Conservation (phyloP, 2,113 vertebrate genomes). For the Manacus vitellinus region DNA sequence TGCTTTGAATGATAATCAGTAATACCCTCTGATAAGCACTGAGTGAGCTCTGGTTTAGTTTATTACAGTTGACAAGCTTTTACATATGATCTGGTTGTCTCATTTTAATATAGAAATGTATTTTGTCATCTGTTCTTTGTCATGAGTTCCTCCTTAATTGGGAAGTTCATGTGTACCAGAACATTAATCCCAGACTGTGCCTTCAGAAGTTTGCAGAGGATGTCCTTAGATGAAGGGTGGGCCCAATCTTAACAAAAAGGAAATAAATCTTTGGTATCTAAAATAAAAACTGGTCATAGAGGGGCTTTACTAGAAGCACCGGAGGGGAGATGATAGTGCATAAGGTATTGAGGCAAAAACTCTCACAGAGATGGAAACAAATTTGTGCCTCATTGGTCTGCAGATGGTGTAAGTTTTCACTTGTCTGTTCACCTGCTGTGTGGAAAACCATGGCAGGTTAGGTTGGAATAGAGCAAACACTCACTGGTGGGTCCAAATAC, state of each 20-base stretch:
- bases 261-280: neutral
- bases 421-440: neutral
- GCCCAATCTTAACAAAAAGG: neutral
- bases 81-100: neutral
- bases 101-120: neutral
- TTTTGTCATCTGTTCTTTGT: neutral
- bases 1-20: neutral
- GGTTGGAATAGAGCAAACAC: neutral
- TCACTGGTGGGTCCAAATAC: fast-evolving
- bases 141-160: neutral
- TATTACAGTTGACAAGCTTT: neutral
- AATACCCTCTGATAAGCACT: neutral
- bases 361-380: neutral
- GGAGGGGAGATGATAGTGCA: neutral
- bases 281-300: neutral
- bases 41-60: neutral
- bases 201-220: neutral
- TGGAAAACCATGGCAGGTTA: neutral
- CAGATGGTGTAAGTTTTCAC: neutral
- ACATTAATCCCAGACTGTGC: neutral
- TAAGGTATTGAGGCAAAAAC: neutral
- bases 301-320: neutral
- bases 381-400: neutral
- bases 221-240: neutral
- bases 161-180: neutral